These are phyloP conservation scores for Drosophila borborema DNA, from an alignment of 2,888 invertebrate genomes.

Conservation along the genomic window DNA sequence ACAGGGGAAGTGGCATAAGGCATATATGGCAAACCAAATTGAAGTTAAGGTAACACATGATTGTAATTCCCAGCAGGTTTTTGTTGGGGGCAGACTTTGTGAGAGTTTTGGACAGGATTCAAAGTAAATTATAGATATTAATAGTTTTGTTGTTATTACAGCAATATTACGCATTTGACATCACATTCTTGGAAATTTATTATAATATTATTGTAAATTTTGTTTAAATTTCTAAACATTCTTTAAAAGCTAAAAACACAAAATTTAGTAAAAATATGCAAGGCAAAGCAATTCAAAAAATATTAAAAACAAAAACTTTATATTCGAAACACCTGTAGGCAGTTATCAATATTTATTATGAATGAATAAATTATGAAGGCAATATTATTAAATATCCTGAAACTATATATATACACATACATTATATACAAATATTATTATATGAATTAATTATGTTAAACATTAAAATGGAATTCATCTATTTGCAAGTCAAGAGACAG, in stretches of 20 bases:
- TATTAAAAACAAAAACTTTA: not conserved
- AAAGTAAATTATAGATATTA: not conserved
- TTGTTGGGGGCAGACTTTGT: not conserved
- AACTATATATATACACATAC: too few relatives aligned
- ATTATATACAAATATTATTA: not conserved
- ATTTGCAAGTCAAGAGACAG: slow-evolving; percentile 18
- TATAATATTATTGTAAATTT: too few relatives aligned
- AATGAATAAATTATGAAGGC: not conserved
- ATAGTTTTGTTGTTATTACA: not conserved
- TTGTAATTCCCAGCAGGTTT: slow-evolving; percentile 1
- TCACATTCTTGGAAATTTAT: too few relatives aligned
- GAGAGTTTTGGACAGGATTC: not conserved
- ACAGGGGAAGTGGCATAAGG: not conserved
- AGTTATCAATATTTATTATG: not conserved
- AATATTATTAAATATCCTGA: not conserved
- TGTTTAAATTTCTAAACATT: too few relatives aligned
- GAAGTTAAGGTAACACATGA: not conserved
- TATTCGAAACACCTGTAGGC: too few relatives aligned
- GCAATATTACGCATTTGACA: too few relatives aligned
- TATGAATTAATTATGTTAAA: slow-evolving; percentile 25
- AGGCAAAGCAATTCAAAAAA: not conserved
- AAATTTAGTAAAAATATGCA: too few relatives aligned
- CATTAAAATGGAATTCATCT: slow-evolving; percentile 14
- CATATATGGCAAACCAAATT: too few relatives aligned
- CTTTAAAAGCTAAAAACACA: too few relatives aligned